Percentiles rank a stretch among this genome's conserved stretches.
These are phyloP conservation scores for Solenopsis fugax DNA, from an alignment of 1,140 invertebrate genomes.

Conservation along the genomic window DNA sequence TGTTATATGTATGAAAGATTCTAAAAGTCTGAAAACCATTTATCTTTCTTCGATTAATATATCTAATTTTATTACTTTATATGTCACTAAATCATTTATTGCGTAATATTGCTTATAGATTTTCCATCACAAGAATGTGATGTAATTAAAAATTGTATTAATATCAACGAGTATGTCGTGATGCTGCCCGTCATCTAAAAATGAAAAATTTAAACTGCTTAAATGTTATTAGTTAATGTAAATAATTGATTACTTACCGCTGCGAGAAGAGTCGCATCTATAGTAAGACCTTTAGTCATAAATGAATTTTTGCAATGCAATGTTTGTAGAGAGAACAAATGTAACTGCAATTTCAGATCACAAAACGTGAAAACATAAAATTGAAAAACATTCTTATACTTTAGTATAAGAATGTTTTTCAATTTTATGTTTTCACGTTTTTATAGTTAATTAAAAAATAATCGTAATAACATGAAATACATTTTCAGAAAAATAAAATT, in stretches of 20 bases:
- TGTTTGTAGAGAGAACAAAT: slow-evolving; percentile 78
- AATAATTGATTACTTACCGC: slow-evolving; percentile 60
- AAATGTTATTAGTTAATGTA: background rate
- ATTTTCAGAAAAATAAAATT: background rate
- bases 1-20: no score
- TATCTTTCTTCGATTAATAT: no score
- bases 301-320: slow-evolving; percentile 76
- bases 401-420: no score
- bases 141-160: no score
- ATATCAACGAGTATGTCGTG: no score
- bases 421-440: no score
- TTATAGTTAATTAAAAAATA: background rate
- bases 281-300: slow-evolving; percentile 68
- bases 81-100: no score
- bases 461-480: background rate
- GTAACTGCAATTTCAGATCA: slow-evolving; percentile 70
- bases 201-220: background rate
- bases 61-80: no score
- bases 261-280: slow-evolving; percentile 72
- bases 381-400: background rate
- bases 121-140: no score
- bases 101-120: no score
- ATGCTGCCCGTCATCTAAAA: background rate
- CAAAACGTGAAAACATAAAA: background rate
- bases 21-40: no score